A percentile compares a stretch with the other conserved stretches of the same genome.
Evolutionary conservation across 2,797 vertebrate genomes (phyloP).

Genomic region (Molothrus ater): DNA sequence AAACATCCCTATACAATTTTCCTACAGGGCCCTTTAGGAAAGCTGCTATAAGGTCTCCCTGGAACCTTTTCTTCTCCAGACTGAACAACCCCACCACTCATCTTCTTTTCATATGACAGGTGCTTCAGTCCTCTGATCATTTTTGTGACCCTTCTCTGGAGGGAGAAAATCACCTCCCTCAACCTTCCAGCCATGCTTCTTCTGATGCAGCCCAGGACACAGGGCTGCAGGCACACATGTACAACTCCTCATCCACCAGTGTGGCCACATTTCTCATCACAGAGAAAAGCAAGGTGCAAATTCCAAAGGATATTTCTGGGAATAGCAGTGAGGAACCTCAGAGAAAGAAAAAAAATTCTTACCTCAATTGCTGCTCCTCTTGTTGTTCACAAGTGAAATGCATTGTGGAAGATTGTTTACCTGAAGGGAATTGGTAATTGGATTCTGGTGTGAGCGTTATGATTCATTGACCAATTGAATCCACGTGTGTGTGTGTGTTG

Average conservation of each 20-base stretch:
- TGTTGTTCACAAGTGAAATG: no score
- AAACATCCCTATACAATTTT: background rate
- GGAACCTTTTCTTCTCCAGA: background rate
- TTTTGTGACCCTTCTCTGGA: background rate
- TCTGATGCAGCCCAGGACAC: background rate
- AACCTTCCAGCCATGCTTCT: fast-evolving
- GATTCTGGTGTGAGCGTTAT: no score
- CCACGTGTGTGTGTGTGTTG: no score
- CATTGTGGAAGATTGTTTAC: no score
- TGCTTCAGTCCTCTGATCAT: background rate
- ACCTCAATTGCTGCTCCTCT: no score
- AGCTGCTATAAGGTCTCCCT: fast-evolving
- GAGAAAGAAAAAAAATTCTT: no score
- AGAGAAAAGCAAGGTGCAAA: no score
- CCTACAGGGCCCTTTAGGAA: background rate
- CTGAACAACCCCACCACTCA: background rate
- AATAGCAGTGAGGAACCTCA: no score
- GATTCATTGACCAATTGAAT: no score
- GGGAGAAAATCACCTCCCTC: background rate
- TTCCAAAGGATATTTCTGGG: no score
- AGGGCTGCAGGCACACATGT: fast-evolving
- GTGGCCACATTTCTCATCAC: no score
- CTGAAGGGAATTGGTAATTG: no score
- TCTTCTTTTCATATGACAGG: background rate
- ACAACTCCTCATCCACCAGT: background rate